Evolutionary conservation across 2,797 vertebrate genomes (phyloP).

Genomic region (Poliocrania exsul): DNA sequence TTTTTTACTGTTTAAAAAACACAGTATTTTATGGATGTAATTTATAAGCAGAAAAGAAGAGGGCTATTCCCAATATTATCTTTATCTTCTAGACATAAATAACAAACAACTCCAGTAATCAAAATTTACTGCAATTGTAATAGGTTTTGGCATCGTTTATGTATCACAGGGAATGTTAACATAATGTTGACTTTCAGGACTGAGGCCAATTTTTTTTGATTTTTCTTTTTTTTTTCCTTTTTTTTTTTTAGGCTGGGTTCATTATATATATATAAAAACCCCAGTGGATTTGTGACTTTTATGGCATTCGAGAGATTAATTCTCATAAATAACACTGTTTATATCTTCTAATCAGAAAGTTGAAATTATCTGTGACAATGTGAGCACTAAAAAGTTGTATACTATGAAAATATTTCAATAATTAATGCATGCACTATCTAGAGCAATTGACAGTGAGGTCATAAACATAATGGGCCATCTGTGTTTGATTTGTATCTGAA

Average conservation of each 20-base stretch:
- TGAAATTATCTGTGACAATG: constrained; percentile 74
- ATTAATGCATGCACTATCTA: constrained; percentile 79
- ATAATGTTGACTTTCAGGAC: constrained; percentile 57
- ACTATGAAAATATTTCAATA: constrained; percentile 80
- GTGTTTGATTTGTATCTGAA: constrained; percentile 80
- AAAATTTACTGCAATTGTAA: constrained; percentile 75
- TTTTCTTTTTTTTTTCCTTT: neutral
- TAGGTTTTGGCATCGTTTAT: constrained; percentile 74
- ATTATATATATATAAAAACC: neutral
- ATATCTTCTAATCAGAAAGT: constrained; percentile 73
- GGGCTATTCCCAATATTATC: constrained; percentile 69
- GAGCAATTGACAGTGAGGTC: constrained; percentile 79
- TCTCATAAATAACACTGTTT: constrained; percentile 71
- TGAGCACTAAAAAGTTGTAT: constrained; percentile 75
- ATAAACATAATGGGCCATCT: constrained; percentile 79
- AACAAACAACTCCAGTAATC: constrained; percentile 73
- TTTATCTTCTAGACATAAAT: constrained; percentile 74
- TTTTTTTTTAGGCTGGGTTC: neutral
- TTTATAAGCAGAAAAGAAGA: constrained; percentile 63
- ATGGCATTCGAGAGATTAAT: constrained; percentile 65
- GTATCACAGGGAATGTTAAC: constrained; percentile 53
- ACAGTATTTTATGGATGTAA: constrained; percentile 62
- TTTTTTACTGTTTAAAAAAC: constrained; percentile 47
- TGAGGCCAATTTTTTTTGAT: constrained; percentile 5
- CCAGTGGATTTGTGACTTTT: constrained; percentile 54